These are phyloP conservation scores for Telmatochromis sp. DNA, from an alignment of 2,113 vertebrate species.

Conservation along the genomic window DNA sequence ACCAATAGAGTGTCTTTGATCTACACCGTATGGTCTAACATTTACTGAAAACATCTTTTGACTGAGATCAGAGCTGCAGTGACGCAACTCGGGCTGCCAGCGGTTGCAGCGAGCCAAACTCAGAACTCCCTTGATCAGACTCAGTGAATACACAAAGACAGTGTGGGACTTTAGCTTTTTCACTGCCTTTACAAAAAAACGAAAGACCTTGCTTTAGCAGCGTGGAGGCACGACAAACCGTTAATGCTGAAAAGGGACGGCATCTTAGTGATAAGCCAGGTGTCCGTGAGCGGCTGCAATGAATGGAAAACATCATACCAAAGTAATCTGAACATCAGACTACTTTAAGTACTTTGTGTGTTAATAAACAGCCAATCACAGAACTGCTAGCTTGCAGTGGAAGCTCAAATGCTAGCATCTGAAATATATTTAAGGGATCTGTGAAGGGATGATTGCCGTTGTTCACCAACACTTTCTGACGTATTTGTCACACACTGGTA, in stretches of 20 bases:
- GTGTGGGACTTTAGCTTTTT: slow-evolving; percentile 2
- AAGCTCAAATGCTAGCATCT: neutral
- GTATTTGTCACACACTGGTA: neutral
- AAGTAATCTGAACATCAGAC: neutral
- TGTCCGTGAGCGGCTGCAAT: neutral
- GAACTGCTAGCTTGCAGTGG: neutral
- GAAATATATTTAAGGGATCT: neutral
- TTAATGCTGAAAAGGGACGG: neutral
- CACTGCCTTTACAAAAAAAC: neutral
- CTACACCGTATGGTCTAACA: slow-evolving; percentile 8
- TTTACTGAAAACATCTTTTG: slow-evolving; percentile 21
- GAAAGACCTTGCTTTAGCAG: neutral
- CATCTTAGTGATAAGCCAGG: neutral
- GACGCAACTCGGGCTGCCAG: neutral
- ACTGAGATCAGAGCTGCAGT: slow-evolving; percentile 12
- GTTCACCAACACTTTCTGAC: neutral
- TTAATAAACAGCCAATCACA: neutral
- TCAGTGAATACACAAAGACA: neutral
- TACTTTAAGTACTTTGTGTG: neutral
- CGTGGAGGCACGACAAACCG: neutral
- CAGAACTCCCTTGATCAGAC: slow-evolving; percentile 9
- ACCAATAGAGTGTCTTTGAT: slow-evolving; percentile 9
- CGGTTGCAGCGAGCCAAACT: neutral
- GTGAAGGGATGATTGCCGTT: neutral
- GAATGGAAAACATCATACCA: neutral